A percentile compares a stretch with the other conserved stretches of the same genome.
Evolutionary conservation across 2,113 vertebrate genomes (phyloP).

Genomic region (Odobenus rosmarus): DNA sequence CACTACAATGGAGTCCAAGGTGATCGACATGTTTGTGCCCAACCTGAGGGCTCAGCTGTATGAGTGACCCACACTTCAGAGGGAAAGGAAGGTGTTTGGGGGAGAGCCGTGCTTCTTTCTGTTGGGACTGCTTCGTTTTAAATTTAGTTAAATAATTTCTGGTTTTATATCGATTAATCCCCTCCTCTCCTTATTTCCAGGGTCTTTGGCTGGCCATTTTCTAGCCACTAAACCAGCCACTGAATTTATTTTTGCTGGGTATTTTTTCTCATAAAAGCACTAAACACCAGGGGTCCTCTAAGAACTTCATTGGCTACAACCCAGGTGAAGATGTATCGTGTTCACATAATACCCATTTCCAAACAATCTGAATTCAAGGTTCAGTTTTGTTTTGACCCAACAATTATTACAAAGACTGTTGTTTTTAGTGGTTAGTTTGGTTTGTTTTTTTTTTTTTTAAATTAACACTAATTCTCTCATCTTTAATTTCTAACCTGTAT

Average conservation of each 20-base stretch:
- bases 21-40: background rate
- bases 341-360: background rate
- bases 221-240: background rate
- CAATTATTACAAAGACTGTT: background rate
- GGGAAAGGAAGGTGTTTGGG: background rate
- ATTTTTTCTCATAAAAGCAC: background rate
- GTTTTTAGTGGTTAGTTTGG: background rate
- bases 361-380: background rate
- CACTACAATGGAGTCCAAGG: background rate
- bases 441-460: background rate
- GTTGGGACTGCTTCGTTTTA: background rate
- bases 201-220: background rate
- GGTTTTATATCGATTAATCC: background rate
- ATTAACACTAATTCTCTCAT: background rate
- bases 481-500: background rate
- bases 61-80: background rate
- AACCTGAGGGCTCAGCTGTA: background rate
- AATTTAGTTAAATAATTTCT: slow-evolving; percentile 16
- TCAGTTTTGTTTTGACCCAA: background rate
- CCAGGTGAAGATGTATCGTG: too few relatives aligned
- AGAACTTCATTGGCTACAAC: background rate
- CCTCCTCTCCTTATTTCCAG: background rate
- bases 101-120: background rate
- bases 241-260: background rate
- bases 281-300: background rate